Percentiles rank a stretch among this genome's conserved stretches.
phyloP scores from a whole-genome alignment of 2,888 invertebrate species.

The Pollenia angustigena region DNA sequence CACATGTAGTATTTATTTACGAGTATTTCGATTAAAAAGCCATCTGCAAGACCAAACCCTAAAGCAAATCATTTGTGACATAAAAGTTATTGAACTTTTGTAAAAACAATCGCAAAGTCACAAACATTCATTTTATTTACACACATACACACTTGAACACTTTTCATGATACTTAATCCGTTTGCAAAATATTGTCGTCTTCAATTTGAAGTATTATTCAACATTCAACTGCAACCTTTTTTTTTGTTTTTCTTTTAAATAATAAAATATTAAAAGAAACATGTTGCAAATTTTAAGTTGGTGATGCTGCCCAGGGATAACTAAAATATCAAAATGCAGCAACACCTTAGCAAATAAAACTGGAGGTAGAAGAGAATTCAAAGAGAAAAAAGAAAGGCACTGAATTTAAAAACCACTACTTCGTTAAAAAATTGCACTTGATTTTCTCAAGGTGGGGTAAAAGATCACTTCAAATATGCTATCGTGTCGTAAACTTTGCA shows the following conservation, averaged over 20 bases:
- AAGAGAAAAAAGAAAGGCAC: background rate
- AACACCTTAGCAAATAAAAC: conserved; percentile 58
- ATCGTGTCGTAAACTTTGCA: too few relatives aligned
- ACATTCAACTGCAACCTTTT: background rate
- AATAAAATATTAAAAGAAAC: conserved; percentile 23
- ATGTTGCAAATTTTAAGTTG: conserved; percentile 34
- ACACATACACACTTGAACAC: background rate
- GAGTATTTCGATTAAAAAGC: background rate
- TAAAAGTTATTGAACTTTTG: conserved; percentile 62
- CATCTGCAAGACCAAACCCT: conserved; percentile 21
- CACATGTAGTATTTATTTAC: background rate
- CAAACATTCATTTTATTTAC: conserved; percentile 38
- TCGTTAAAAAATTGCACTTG: background rate
- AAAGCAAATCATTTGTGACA: conserved; percentile 47
- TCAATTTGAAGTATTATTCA: conserved; percentile 38
- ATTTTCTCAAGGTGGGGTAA: too few relatives aligned
- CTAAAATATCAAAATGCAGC: conserved; percentile 32
- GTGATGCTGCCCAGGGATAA: conserved; percentile 35
- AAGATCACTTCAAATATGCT: too few relatives aligned
- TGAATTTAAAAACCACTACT: background rate
- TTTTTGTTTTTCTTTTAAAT: background rate
- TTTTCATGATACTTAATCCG: conserved; percentile 10
- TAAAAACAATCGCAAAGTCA: background rate
- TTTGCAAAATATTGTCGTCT: conserved; percentile 55
- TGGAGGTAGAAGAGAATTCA: background rate